Evolutionary conservation across 2,888 invertebrate species (phyloP).

Genomic region (Perizoma flavofasciatum): DNA sequence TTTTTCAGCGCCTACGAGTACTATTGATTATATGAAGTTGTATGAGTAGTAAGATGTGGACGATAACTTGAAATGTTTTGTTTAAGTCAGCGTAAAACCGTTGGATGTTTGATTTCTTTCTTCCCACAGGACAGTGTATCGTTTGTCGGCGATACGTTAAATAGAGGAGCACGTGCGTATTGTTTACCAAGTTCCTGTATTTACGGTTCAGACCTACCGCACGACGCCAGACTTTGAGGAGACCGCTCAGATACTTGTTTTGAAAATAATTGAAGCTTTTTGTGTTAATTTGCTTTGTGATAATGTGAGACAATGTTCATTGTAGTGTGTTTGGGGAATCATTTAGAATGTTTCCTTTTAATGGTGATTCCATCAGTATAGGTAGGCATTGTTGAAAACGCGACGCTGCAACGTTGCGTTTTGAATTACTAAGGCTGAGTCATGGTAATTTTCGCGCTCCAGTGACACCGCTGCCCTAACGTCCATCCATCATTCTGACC

Average conservation of each 20-base stretch:
- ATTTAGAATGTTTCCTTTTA: constrained; percentile 29
- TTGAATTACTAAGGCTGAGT: constrained; percentile 47
- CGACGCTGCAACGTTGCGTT: constrained; percentile 31
- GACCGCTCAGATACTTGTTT: constrained; percentile 42
- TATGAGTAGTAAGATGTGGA: constrained; percentile 6
- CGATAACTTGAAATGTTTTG: constrained; percentile 16
- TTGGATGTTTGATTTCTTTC: constrained; percentile 34
- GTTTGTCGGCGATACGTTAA: constrained; percentile 55
- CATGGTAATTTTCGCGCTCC: constrained; percentile 75
- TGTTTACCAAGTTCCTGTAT: constrained; percentile 58
- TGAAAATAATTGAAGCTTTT: constrained; percentile 38
- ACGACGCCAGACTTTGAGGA: constrained; percentile 45
- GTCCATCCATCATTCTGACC: constrained; percentile 71
- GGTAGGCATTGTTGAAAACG: constrained; percentile 12
- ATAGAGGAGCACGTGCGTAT: constrained; percentile 56
- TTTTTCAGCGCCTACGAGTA: constrained; percentile 10
- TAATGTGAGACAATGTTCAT: constrained; percentile 48
- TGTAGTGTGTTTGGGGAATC: constrained; percentile 46
- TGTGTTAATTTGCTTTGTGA: constrained; percentile 49
- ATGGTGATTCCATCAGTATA: constrained; percentile 20
- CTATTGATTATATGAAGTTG: too few species aligned
- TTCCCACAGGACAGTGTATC: constrained; percentile 46
- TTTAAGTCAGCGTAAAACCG: constrained; percentile 29
- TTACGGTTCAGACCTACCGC: constrained; percentile 66
- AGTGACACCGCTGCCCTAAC: constrained; percentile 44